Conservation (phyloP, 2,113 vertebrate genomes). For the Callocephalon fimbriatum region DNA sequence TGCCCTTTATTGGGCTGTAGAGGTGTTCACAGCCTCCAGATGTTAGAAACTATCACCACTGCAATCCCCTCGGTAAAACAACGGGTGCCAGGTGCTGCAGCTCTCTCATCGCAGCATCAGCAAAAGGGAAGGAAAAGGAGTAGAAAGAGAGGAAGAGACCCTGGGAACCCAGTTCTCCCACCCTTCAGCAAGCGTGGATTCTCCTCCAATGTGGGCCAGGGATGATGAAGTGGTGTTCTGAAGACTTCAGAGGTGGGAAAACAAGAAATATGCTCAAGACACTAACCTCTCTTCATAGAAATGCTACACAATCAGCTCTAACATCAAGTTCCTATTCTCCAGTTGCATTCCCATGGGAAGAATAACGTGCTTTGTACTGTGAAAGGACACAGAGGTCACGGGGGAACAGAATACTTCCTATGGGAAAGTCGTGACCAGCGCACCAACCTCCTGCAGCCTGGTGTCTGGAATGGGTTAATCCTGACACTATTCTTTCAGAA, state of each 20-base stretch:
- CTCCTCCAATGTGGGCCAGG: background rate
- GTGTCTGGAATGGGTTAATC: background rate
- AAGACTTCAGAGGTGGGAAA: background rate
- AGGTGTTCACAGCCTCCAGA: background rate
- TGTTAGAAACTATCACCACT: rapidly evolving
- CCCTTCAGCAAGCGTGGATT: background rate
- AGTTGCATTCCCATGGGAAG: conserved; percentile 32
- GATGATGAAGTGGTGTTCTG: background rate
- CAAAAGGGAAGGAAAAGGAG: background rate
- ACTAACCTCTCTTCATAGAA: background rate
- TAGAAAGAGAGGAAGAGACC: background rate
- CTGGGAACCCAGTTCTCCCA: background rate
- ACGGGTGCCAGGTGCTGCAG: background rate
- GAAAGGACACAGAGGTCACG: background rate
- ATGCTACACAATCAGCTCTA: background rate
- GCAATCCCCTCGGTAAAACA: background rate
- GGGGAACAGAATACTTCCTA: background rate
- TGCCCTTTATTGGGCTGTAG: background rate
- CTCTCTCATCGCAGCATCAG: background rate
- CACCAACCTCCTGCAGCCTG: rapidly evolving
- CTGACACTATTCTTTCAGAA: background rate
- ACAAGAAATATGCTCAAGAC: background rate
- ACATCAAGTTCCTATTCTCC: background rate
- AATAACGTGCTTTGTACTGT: conserved; percentile 16
- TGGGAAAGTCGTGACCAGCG: background rate